Base-by-base conservation (phyloP, 1,140 invertebrate genomes). In the Anadara kagoshimensis region DNA sequence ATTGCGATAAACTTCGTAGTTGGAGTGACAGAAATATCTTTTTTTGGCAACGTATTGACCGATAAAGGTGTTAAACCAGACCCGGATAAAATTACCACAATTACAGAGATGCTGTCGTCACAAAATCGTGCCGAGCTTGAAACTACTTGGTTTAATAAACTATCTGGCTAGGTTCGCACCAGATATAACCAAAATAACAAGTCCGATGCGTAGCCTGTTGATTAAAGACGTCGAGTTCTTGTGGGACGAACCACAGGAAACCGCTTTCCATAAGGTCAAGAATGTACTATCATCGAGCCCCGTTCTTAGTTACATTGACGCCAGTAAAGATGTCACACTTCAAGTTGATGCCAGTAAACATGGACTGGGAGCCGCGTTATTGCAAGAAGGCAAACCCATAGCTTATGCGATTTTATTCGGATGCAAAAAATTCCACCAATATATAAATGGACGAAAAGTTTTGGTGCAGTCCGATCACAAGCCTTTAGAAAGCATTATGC, bases 381-480 rank as follows among this genome's bases (percentile, higher is more conserved):
- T 89, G 16, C 90, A 91, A 75, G 79, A 89, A 57, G n/a, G 84
- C 87, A 79, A 78, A 77, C 87, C 85, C 1, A 78, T 91, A 1
- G 89, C 87, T 16, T 77, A 89, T n/a, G 87, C 88, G 5, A 87
- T 92, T 16, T 65, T 92, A 0, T 92, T 88, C 79, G 88, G 87
- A 4, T 85, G 91, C 10, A 83, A n/a, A n/a, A n/a, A n/a, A n/a
- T n/a, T n/a, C n/a, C n/a, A n/a, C n/a, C n/a, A n/a, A n/a, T n/a
- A n/a, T 86, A 58, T 88, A 88, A 78, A 81, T 81, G 90, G 86
- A 59, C 82, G 76, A 22, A 22, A 73, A 8, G 51, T 75, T 14
- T 10, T 47, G 12, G 56, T 75, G 24, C 53, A 79, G 45, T 65
- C 62, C 24, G 73, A 79, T 57, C 74, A 81, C 56, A 79, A 82